A percentile compares a stretch with the other conserved stretches of the same genome.
phyloP scores from a whole-genome alignment of 1,140 invertebrate species.

The Drosophila elegans region DNA sequence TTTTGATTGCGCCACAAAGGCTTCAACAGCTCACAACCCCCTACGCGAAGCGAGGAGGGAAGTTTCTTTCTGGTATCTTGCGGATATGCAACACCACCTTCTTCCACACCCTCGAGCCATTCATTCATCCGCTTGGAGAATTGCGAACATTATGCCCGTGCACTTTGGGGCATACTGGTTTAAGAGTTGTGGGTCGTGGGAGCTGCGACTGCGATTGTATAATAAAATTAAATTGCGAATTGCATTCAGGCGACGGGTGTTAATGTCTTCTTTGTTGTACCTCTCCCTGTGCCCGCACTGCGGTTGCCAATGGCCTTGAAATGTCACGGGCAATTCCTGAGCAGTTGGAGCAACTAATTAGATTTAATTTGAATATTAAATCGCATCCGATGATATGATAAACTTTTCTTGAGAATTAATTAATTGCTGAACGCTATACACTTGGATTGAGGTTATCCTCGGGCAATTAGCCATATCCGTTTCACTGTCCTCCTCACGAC shows the following conservation, averaged over 20 bases:
- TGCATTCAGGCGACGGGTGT: slow-evolving; percentile 41
- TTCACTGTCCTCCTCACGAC: not conserved
- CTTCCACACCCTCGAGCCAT: not conserved
- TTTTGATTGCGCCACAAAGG: slow-evolving; percentile 34
- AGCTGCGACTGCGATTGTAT: slow-evolving; percentile 25
- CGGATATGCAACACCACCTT: slow-evolving; percentile 17
- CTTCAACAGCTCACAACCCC: slow-evolving; percentile 21
- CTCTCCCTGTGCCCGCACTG: not conserved
- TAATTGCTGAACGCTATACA: slow-evolving; percentile 17
- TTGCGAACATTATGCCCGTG: slow-evolving; percentile 31
- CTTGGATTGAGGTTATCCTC: slow-evolving; percentile 12
- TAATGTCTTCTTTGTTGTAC: slow-evolving; percentile 45
- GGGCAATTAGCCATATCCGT: slow-evolving; percentile 22
- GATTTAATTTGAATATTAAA: slow-evolving; percentile 47
- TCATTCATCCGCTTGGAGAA: slow-evolving; percentile 10
- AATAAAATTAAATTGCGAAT: slow-evolving; percentile 44
- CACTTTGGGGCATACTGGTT: slow-evolving; percentile 29
- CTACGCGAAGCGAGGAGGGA: slow-evolving; percentile 3
- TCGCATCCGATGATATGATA: slow-evolving; percentile 24
- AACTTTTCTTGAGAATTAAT: slow-evolving; percentile 27
- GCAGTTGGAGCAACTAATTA: slow-evolving; percentile 20
- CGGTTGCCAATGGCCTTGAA: slow-evolving; percentile 24
- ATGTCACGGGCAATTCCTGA: slow-evolving; percentile 25
- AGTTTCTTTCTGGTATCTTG: slow-evolving; percentile 26
- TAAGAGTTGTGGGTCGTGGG: slow-evolving; percentile 6